Evolutionary conservation across 2,113 vertebrate genomes (phyloP).

Genomic region (Poicephalus gulielmi): DNA sequence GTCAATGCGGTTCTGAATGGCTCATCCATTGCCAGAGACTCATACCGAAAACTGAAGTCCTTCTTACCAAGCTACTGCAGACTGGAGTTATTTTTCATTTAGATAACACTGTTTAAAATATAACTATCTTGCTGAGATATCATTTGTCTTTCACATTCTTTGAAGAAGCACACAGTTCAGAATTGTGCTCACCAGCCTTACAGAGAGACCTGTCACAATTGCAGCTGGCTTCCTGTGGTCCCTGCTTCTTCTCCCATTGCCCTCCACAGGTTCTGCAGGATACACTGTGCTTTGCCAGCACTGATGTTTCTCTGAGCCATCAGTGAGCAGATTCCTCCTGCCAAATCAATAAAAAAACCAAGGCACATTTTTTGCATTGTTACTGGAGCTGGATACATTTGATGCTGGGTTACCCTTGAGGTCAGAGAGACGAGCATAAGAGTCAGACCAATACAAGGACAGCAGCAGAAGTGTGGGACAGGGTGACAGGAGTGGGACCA

Average conservation of each 20-base stretch:
- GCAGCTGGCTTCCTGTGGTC: neutral
- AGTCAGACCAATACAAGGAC: neutral
- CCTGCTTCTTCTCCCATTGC: neutral
- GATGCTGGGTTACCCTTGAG: neutral
- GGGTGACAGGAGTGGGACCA: neutral
- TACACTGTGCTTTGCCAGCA: neutral
- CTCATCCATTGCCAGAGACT: conserved; percentile 62
- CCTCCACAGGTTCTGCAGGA: too few species aligned
- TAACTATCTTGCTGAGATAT: conserved; percentile 61
- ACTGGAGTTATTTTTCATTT: conserved; percentile 70
- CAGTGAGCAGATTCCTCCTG: neutral
- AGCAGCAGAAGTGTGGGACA: neutral
- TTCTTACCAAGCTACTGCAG: conserved; percentile 56
- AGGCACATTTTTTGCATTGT: rapidly evolving
- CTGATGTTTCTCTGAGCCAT: neutral
- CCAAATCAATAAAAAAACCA: neutral
- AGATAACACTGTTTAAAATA: conserved; percentile 71
- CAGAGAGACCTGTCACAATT: neutral
- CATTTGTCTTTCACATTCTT: conserved; percentile 61
- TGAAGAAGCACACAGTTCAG: neutral
- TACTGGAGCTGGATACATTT: neutral
- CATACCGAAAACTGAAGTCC: conserved; percentile 58
- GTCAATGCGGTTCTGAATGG: conserved; percentile 71
- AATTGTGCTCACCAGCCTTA: neutral
- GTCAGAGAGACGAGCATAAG: neutral